Evolutionary conservation across 2,113 vertebrate genomes (phyloP), one percentile per base, ranked within the genome.

Genomic region (Fregata magnificens): DNA sequence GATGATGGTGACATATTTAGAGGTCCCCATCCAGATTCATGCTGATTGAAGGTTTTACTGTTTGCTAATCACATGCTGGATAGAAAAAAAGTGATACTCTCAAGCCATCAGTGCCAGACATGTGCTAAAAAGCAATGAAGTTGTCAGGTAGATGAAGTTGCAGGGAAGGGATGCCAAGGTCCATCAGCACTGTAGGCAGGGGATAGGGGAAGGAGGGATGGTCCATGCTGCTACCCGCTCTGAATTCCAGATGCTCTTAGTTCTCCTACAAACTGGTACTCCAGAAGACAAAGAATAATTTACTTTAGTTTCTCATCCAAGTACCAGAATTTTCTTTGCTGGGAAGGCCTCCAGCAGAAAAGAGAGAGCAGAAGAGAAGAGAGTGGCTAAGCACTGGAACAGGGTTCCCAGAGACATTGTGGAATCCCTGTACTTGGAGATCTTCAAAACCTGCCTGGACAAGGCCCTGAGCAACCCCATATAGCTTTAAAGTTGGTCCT

Each of bases 51-150:
- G 56, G 40, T 67, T 95, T 94, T 83, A 73, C 31, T 67, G 47
- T 81, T 94, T 44, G 61, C 40, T 76, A 85, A 86, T 78, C 70
- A 76, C 24, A 59, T 38, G 38, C 31, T 44, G 29, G 42, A 73
- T 9, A 93, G 81, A 67, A 93, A 94, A 61, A 65, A 77, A 77
- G 61, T 47, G 45, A 86, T 69, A 63, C 38, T 61, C 62, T 77
- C 76, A 86, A 90, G 79, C 15, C 74, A 92, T 67, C 82, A 73
- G 50, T 92, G 93, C 74, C 67, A 97, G 82, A 85, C 87, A 70
- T 9, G 34, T 50, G 80, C 72, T 80, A 58, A 94, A 94, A 94
- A 92, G 76, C 72, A 93, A 36, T 34, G 34, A 93, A 85, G 58
- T 14, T 76, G 81, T 63, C 12, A 8, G 38, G 47, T 0, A 1